These are phyloP conservation scores for Hippocampus comes DNA, from an alignment of 2,113 vertebrate species.

Conservation along the genomic window DNA sequence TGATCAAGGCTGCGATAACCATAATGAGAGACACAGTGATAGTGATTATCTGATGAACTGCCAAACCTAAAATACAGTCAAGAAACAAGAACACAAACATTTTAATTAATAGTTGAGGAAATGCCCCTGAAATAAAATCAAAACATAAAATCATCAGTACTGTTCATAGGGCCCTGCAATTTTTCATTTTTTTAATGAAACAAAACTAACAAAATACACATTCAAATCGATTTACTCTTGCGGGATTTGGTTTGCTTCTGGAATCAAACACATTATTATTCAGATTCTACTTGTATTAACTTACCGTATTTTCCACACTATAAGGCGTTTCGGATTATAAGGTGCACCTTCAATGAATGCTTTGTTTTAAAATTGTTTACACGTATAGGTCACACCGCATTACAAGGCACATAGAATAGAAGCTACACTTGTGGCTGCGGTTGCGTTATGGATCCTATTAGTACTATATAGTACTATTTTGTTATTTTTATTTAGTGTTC, in stretches of 20 bases:
- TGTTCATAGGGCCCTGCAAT: neutral
- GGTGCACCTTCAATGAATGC: no score
- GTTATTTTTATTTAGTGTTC: no score
- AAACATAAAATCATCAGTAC: neutral
- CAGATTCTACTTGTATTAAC: neutral
- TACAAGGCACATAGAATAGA: no score
- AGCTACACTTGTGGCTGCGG: no score
- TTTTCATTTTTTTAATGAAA: neutral
- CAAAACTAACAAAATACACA: no score
- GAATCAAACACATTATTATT: neutral
- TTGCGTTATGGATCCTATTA: no score
- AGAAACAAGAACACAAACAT: conserved; percentile 19
- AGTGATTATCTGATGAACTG: conserved; percentile 98
- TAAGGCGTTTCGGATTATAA: no score
- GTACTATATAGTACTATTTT: no score
- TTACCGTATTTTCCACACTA: no score
- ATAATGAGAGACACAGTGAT: conserved; percentile 99
- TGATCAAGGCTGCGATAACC: conserved; percentile 98
- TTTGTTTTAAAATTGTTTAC: no score
- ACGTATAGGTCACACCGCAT: no score
- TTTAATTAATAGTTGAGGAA: conserved; percentile 6
- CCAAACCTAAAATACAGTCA: conserved; percentile 80
- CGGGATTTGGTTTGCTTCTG: no score
- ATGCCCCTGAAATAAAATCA: neutral
- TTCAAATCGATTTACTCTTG: neutral